Conservation (phyloP, 2,113 vertebrate species). For the Salvelinus alpinus region DNA sequence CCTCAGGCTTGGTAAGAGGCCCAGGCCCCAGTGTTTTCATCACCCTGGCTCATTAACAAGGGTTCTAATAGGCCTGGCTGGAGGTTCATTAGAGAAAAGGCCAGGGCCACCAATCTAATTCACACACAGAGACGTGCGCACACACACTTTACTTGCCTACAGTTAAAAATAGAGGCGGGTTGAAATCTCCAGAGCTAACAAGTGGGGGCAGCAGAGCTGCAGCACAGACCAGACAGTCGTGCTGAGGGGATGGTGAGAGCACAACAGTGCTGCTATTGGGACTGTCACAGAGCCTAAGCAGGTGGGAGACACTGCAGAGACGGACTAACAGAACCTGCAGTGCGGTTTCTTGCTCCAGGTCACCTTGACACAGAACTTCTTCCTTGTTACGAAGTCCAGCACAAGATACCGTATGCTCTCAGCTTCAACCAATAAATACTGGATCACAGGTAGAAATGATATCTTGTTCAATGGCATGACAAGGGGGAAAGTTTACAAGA, state of each 20-base stretch:
- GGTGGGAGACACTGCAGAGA: slow-evolving; percentile 9
- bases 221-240: slow-evolving; percentile 4
- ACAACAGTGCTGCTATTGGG: slow-evolving; percentile 12
- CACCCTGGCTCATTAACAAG: slow-evolving; percentile 42
- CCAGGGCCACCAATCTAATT: slow-evolving; percentile 27
- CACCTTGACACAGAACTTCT: background rate
- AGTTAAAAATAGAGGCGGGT: background rate
- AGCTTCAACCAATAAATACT: too few relatives aligned
- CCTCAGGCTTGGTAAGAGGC: slow-evolving; percentile 1
- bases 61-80: slow-evolving; percentile 23
- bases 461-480: slow-evolving; percentile 1
- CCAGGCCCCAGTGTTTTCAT: slow-evolving; percentile 3
- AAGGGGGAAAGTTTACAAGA: background rate
- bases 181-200: slow-evolving; percentile 38
- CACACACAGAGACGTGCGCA: slow-evolving; percentile 11
- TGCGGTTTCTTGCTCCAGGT: slow-evolving; percentile 36
- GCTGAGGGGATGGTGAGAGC: slow-evolving; percentile 8
- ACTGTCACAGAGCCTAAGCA: slow-evolving; percentile 11
- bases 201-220: slow-evolving; percentile 65
- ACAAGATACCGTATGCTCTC: background rate
- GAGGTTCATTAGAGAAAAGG: slow-evolving; percentile 43
- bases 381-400: background rate
- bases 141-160: background rate
- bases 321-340: slow-evolving; percentile 1
- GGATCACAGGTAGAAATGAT: background rate